phyloP scores from a whole-genome alignment of 1,140 invertebrate species.

The Drosophila rufa region DNA sequence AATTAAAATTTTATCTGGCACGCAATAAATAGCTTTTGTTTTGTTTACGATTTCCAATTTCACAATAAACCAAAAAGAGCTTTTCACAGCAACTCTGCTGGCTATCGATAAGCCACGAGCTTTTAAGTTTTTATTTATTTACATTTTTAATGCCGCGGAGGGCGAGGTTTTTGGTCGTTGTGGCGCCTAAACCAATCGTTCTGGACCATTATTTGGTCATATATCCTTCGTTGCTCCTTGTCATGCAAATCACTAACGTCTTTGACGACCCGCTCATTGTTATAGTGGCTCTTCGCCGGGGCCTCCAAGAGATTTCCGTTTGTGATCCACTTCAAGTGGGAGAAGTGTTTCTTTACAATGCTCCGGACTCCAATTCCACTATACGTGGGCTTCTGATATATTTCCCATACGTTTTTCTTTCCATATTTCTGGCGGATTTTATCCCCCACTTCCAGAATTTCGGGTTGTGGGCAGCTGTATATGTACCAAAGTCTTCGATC shows the following conservation, averaged over 20 bases:
- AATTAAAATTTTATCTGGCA: slow-evolving; percentile 16
- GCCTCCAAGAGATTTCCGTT: slow-evolving; percentile 59
- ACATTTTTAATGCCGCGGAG: background rate
- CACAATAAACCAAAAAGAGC: slow-evolving; percentile 23
- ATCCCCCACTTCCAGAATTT: slow-evolving; percentile 30
- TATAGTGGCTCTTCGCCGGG: slow-evolving; percentile 45
- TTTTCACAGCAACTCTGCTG: slow-evolving; percentile 13
- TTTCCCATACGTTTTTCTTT: slow-evolving; percentile 59
- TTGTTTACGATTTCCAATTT: slow-evolving; percentile 44
- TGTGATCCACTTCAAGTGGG: slow-evolving; percentile 42
- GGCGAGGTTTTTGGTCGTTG: slow-evolving; percentile 30
- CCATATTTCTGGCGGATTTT: slow-evolving; percentile 56
- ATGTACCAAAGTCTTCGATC: slow-evolving; percentile 53
- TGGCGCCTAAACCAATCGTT: slow-evolving; percentile 30
- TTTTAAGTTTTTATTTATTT: slow-evolving; percentile 12
- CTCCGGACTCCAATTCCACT: slow-evolving; percentile 36
- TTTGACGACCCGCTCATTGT: slow-evolving; percentile 41
- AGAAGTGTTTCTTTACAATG: slow-evolving; percentile 45
- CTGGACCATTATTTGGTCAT: slow-evolving; percentile 42
- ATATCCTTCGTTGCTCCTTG: slow-evolving; percentile 45
- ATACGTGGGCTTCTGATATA: slow-evolving; percentile 40
- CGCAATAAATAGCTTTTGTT: slow-evolving; percentile 10
- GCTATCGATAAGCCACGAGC: slow-evolving; percentile 6
- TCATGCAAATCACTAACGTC: slow-evolving; percentile 28
- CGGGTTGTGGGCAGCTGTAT: slow-evolving; percentile 30